Conservation (phyloP, 1,140 invertebrate species). For the Cyphomyrmex costatus region DNA sequence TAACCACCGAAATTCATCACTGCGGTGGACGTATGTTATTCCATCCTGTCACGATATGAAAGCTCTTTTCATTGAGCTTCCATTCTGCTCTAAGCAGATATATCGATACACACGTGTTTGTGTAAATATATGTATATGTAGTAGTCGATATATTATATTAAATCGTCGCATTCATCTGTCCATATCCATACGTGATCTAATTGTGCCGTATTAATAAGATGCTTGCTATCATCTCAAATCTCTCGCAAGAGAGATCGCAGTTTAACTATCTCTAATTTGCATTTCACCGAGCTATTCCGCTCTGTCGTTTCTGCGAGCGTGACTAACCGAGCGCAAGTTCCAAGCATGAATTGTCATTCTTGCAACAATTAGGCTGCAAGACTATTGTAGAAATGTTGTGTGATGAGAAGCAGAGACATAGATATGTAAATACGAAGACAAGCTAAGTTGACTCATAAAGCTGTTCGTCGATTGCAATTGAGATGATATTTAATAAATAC, state of each 20-base stretch:
- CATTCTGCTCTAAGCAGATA: neutral
- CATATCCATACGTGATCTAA: conserved; percentile 25
- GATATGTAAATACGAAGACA: conserved; percentile 11
- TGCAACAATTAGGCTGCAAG: conserved; percentile 41
- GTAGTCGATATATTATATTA: conserved; percentile 10
- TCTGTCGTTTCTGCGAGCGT: conserved; percentile 28
- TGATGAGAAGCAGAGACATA: conserved; percentile 11
- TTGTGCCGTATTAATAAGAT: conserved; percentile 30
- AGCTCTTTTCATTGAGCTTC: conserved; percentile 27
- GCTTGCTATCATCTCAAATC: conserved; percentile 29
- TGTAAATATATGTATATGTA: neutral
- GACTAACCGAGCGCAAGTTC: conserved; percentile 37
- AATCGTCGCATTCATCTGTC: conserved; percentile 17
- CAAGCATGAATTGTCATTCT: conserved; percentile 36
- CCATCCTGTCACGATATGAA: conserved; percentile 5
- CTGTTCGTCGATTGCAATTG: no score
- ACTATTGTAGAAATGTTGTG: conserved; percentile 4
- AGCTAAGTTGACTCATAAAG: neutral
- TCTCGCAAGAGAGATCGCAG: conserved; percentile 18
- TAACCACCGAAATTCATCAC: conserved; percentile 17
- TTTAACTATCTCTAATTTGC: conserved; percentile 62
- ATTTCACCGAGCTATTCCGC: conserved; percentile 8
- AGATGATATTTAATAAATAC: neutral
- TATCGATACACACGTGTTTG: neutral
- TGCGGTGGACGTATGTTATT: conserved; percentile 16